A percentile compares a stretch with the other conserved stretches of the same genome.
phyloP scores from a whole-genome alignment of 1,140 invertebrate species.

The Temnothorax longispinosus region DNA sequence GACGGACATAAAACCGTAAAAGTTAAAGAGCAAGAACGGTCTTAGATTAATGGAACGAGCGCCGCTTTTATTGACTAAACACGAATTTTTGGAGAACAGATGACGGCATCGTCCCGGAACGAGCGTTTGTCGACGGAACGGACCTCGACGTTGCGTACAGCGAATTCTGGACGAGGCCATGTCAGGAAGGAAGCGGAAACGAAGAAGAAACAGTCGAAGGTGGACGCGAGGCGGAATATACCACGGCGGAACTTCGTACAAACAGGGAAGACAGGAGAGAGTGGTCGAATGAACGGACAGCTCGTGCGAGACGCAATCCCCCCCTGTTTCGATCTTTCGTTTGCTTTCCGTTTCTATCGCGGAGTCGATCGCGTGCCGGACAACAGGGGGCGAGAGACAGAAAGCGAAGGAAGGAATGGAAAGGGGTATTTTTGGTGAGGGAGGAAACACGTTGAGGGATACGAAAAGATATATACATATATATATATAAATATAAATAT shows the following conservation, averaged over 20 bases:
- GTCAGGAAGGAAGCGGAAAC: not conserved
- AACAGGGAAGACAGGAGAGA: not conserved
- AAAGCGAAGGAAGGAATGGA: slow-evolving; percentile 19
- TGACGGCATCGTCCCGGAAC: not conserved
- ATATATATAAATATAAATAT: slow-evolving; percentile 66
- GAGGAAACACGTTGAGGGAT: slow-evolving; percentile 44
- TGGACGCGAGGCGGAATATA: not conserved
- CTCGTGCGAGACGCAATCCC: not conserved
- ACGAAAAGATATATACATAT: slow-evolving; percentile 54
- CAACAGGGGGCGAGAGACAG: not conserved
- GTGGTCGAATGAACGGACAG: not conserved
- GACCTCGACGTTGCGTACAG: not conserved
- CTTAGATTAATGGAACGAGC: not conserved
- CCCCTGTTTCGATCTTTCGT: slow-evolving; percentile 63
- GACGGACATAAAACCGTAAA: not conserved
- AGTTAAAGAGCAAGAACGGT: not conserved
- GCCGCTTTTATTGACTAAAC: slow-evolving; percentile 36
- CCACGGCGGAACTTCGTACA: not conserved
- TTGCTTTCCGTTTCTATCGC: slow-evolving; percentile 18
- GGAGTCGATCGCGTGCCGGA: slow-evolving; percentile 12
- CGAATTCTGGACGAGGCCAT: not conserved
- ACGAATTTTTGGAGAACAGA: slow-evolving; percentile 14
- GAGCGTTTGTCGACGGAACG: slow-evolving; percentile 11
- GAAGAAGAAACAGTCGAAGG: not conserved
- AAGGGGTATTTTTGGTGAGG: not conserved